Base-by-base conservation (phyloP, 2,888 invertebrate genomes). In the Hemithea aestivaria region DNA sequence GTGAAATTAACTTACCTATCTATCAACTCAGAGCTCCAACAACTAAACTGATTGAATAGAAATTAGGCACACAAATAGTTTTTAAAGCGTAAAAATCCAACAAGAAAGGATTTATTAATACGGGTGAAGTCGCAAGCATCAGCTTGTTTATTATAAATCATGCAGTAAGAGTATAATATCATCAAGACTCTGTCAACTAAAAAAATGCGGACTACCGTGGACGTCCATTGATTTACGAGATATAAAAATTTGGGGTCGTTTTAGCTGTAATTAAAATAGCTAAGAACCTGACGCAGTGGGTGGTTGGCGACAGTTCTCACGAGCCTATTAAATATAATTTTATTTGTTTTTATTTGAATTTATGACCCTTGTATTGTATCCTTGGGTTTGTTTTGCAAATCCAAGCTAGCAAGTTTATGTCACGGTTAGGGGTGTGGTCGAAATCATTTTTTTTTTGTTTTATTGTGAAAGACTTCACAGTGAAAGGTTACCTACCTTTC, bases 241-340 rank as follows among this genome's bases (percentile, higher is more conserved):
- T 72, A 84, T 87, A 81, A 80, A 81, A 73, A 48, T 67, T 73
- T 70, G 57, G 77, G 74, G 64, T 69, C 73, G 73, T 82, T 81
- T 82, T 79, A 80, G 82, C 79, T 66, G 69, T 81, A 85, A 84
- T 87, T 85, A 87, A 85, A 87, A 85, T 84, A 77, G 79, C 78
- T 82, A 77, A 83, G 74, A 74, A 73, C 64, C 61, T 55, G 64
- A 63, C 85, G 45, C 85, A 79, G 85, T 85, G 84, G 87, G 85
- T 84, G 85, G 85, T 76, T 69, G 74, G 74, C 79, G 84, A 87
- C 87, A 84, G 74, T 85, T 87, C 84, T 84, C 84, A 85, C 87
- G 74, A 80, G 69, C 66, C 83, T 80, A 85, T 87, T 85, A 87
- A 81, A 80, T 71, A 81, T 83, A 74, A 83, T 85, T 85, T 79